These are phyloP conservation scores for Lepidochrysops patricia DNA, from an alignment of 2,888 invertebrate genomes.

Conservation along the genomic window DNA sequence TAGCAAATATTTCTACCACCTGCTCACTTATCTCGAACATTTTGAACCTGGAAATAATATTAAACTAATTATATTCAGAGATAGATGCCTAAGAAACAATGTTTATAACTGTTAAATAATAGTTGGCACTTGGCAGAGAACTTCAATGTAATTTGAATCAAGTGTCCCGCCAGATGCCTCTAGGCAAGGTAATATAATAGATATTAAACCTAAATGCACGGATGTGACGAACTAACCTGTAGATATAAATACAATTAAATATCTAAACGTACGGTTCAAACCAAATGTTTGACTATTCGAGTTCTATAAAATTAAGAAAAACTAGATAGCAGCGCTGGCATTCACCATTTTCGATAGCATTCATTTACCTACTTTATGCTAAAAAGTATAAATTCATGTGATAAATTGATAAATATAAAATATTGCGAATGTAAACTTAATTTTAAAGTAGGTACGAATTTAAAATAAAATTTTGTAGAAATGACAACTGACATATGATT, in stretches of 20 bases:
- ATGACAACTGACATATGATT: too few relatives aligned
- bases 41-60: conserved; percentile 10
- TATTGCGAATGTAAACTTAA: too few relatives aligned
- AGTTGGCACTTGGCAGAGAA: conserved; percentile 35
- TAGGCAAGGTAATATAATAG: too few relatives aligned
- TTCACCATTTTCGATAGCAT: neutral
- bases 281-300: neutral
- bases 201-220: neutral
- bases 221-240: neutral
- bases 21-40: conserved; percentile 32
- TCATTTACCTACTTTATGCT: neutral
- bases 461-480: too few relatives aligned
- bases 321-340: neutral
- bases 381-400: neutral
- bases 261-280: neutral
- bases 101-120: conserved; percentile 21
- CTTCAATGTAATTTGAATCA: conserved; percentile 27
- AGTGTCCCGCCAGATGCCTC: conserved; percentile 33
- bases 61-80: neutral
- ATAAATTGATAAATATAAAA: too few relatives aligned
- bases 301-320: neutral
- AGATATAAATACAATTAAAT: neutral
- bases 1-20: conserved; percentile 34
- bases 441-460: too few relatives aligned
- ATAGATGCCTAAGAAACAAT: neutral